Conservation (phyloP, 1,140 invertebrate species). For the Trichoplusia ni region DNA sequence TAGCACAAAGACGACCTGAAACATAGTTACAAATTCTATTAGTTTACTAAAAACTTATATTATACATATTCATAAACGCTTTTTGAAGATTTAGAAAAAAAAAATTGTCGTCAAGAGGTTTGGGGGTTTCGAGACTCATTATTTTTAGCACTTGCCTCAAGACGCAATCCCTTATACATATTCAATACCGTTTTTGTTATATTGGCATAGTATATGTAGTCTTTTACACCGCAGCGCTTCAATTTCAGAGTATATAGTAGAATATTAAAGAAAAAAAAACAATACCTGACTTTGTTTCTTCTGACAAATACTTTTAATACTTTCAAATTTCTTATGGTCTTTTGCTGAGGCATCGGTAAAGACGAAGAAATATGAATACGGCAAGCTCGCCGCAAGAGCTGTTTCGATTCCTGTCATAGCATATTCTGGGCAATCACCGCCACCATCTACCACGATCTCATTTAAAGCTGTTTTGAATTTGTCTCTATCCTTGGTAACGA, state of each 20-base stretch:
- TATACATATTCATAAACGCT: too few relatives aligned
- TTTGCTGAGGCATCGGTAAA: conserved; percentile 86
- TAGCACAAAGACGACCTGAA: conserved; percentile 56
- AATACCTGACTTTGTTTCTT: conserved; percentile 58
- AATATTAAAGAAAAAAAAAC: neutral
- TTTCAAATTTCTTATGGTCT: conserved; percentile 40
- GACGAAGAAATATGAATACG: conserved; percentile 85
- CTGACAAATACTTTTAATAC: conserved; percentile 45
- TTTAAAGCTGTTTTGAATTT: conserved; percentile 66
- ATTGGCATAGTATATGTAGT: too few relatives aligned
- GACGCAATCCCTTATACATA: too few relatives aligned
- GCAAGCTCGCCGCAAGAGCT: conserved; percentile 82
- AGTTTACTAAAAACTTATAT: too few relatives aligned
- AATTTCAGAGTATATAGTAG: too few relatives aligned
- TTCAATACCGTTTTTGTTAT: too few relatives aligned
- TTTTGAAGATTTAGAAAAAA: too few relatives aligned
- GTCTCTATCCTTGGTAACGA: conserved; percentile 42
- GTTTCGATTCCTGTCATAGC: conserved; percentile 82
- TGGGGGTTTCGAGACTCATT: too few relatives aligned
- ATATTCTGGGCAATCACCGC: conserved; percentile 85
- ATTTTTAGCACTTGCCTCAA: too few relatives aligned
- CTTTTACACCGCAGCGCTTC: too few relatives aligned
- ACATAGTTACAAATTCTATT: conserved; percentile 27
- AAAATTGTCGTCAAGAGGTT: too few relatives aligned
- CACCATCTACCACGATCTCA: conserved; percentile 80